Conservation (phyloP, 2,113 vertebrate species). For the Laticauda colubrina region DNA sequence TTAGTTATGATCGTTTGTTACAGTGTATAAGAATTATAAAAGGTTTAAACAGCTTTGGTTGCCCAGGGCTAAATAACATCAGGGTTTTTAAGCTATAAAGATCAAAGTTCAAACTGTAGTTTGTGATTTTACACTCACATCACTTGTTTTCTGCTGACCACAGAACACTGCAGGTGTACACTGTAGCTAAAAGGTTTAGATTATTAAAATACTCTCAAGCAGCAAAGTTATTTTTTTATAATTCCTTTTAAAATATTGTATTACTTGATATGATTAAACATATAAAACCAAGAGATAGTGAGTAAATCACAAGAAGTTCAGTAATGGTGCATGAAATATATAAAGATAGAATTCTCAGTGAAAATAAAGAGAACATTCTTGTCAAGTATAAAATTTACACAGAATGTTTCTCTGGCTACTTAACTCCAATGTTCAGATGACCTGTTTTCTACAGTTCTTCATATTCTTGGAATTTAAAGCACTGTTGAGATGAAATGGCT, state of each 20-base stretch:
- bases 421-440: background rate
- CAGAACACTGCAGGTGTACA: background rate
- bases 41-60: background rate
- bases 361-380: background rate
- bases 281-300: background rate
- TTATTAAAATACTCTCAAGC: background rate
- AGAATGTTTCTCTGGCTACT: background rate
- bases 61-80: slow-evolving; percentile 6
- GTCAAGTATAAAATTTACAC: background rate
- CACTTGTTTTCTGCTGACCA: background rate
- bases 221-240: background rate
- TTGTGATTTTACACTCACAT: background rate
- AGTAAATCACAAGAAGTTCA: background rate
- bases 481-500: background rate
- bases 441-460: background rate
- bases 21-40: fast-evolving
- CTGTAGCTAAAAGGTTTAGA: background rate
- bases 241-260: background rate
- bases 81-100: background rate
- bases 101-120: slow-evolving; percentile 20
- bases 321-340: background rate
- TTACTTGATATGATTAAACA: background rate
- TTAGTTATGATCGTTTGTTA: slow-evolving; percentile 29
- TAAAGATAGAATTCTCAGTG: background rate
- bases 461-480: background rate